Percentiles rank a stretch among this genome's conserved stretches.
phyloP scores from a whole-genome alignment of 1,140 invertebrate species.

The Schmidtea mediterranea region DNA sequence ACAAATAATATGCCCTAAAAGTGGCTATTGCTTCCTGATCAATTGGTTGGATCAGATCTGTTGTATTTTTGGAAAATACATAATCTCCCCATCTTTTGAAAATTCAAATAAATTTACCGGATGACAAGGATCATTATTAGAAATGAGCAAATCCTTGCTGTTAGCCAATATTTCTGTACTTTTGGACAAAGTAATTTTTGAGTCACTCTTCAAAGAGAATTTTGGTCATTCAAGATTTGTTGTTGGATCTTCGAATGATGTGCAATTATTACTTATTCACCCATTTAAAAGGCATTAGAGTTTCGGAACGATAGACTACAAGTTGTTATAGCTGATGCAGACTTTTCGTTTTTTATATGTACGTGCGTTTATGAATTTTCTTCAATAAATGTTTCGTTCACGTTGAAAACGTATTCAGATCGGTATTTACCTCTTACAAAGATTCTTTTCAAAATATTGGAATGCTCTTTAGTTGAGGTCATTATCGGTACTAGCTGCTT shows the following conservation, averaged over 20 bases:
- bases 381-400: constrained; percentile 8
- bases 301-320: too few relatives aligned
- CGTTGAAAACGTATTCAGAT: constrained; percentile 10
- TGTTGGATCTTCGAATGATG: too few relatives aligned
- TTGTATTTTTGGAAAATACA: constrained; percentile 10
- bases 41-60: constrained; percentile 10
- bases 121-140: constrained; percentile 12
- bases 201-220: too few relatives aligned
- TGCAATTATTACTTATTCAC: too few relatives aligned
- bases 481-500: constrained; percentile 18
- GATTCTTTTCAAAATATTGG: constrained; percentile 6
- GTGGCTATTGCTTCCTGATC: constrained; percentile 10
- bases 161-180: too few relatives aligned
- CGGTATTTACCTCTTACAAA: constrained; percentile 8
- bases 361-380: constrained; percentile 8
- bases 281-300: too few relatives aligned
- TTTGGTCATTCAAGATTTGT: too few relatives aligned
- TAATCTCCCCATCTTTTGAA: constrained; percentile 8
- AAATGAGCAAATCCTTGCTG: constrained; percentile 10
- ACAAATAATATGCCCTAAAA: constrained; percentile 10
- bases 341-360: constrained; percentile 7
- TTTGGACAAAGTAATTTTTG: too few relatives aligned
- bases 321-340: too few relatives aligned
- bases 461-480: constrained; percentile 14
- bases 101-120: constrained; percentile 9